Base-by-base conservation (phyloP, 2,113 vertebrate species). In the Cromileptes altivelis region DNA sequence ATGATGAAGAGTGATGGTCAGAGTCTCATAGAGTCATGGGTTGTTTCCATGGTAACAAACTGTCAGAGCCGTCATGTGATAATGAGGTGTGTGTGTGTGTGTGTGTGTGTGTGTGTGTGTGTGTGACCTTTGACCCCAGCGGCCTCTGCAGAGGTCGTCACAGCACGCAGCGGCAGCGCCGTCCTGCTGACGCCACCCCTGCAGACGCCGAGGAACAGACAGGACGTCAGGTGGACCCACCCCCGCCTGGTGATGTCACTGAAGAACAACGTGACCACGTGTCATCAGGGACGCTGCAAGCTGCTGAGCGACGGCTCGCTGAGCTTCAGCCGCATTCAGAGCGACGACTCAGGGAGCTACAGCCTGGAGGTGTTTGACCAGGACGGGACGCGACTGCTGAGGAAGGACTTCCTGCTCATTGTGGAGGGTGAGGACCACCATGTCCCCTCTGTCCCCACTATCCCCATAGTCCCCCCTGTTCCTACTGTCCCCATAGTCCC, bases 151-250 rank as follows among this genome's bases (percentile, higher is more conserved):
- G 30, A 74, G 11, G 0, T 3, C 23, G 4, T 79, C 62, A 70
- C 1, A 0, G 57, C 17, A 1, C 52, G 0, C 1, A 65, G 30
- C 0, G 88, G 78, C 0, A 30, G 21, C 0, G 13, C 13, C 0
- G 37, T 75, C 1, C 8, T 60, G 71, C 33, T 91, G 72, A 0
- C 4, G 0, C 8, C 71, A 0, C 21, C 17, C 47, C 57, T 19
- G n/a, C 13, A 0, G 2, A 12, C 0, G 19, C 0, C 5, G 4
- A 1, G 0, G 0, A 2, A 0, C 0, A 0, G 0, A 0, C 1
- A 2, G 1, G 81, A 89, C 1, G 0, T 82, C 71, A 70, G 81
- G 19, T 91, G 90, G 90, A 84, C 78, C 2, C 63, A 84, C 42
- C 10, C 0, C 8, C 6, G 47, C 33, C 49, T 82, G 71, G 6